Evolutionary conservation across 2,113 vertebrate genomes (phyloP), one percentile per base, ranked within the genome.

Genomic region (Gnathonemus longibarbis): DNA sequence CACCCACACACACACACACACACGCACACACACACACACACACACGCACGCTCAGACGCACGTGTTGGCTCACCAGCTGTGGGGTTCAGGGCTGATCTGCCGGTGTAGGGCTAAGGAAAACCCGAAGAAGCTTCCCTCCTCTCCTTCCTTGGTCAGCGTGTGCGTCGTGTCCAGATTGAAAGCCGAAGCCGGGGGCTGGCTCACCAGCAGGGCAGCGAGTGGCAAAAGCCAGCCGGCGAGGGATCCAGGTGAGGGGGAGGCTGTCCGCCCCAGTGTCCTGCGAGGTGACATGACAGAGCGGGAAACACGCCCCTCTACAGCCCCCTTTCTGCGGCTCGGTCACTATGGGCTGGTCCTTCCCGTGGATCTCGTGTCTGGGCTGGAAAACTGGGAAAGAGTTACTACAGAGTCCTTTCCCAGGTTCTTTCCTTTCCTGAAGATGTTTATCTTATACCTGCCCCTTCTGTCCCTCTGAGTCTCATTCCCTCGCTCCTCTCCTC

Each of bases 141-240:
- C 96, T 0, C 98, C 98, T 88, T 97, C 95, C 94, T 98, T 98
- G 52, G 95, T 94, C 89, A 98, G 93, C 0, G 96, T 95, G 90
- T 96, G 94, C 83, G 95, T 95, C 62, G 96, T 96, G 91, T 99
- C 98, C 96, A 99, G 95, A 93, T 99, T 99, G 92, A 98, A 99
- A 91, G 95, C 95, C 6, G 89, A 70, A 53, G 90, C 92, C 49
- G 91, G 91, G 88, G 88, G 88, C 0, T 89, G 91, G 24, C 94
- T 88, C 45, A 90, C 50, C 83, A 95, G 89, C 90, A 94, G 91
- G 93, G 91, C 50, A 93, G 91, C 58, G 88, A 93, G 83, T 92
- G 90, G 48, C 35, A 93, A 90, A 92, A 90, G 90, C 93, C 92
- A 92, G 66, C 39, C 50, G 31, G 50, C 15, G 58, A 80, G 92